Base-by-base conservation (phyloP, 2,113 vertebrate species). In the Crotalus horridus region DNA sequence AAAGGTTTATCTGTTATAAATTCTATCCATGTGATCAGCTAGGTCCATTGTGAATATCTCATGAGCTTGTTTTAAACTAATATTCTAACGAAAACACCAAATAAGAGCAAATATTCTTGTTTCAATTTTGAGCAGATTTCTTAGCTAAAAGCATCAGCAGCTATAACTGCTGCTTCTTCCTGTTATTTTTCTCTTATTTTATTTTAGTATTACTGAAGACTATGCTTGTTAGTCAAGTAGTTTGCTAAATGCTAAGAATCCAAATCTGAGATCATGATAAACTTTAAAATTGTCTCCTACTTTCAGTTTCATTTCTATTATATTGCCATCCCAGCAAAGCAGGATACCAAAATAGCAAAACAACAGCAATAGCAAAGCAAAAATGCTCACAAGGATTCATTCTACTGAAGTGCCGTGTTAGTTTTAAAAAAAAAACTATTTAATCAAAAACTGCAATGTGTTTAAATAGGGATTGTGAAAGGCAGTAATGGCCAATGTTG, bases 21-120 rank as follows among this genome's bases (percentile, higher is more conserved):
- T 39, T 81, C 5, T 81, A 81, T 81, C 69, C 69, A 33, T 33
- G 12, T 74, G 13, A 74, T 6, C n/a, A 74, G n/a, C 5, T 5
- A 74, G 64, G n/a, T 7, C 12, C n/a, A 39, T 39, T 29, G 10
- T 55, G 43, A 17, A 55, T 9, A 11, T 0, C 0, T 4, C 4
- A 12, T 21, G 0, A 59, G 4, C 1, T 92, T 92, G n/a, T 26
- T 54, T 23, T 64, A 69, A 69, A 58, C 58, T 48, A 59, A 24
- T 29, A 12, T 20, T 24, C 55, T 46, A 69, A n/a, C 10, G n/a
- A 89, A 48, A 24, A 8, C 74, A 13, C 90, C 26, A 2, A 90
- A 86, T 8, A 10, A 9, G 15, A 85, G 33, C 1, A 23, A 56
- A 33, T 11, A 24, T 89, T 92, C 26, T 85, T 88, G 23, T 21